Evolutionary conservation across 2,113 vertebrate species (phyloP).

Genomic region (Okapia johnstoni): DNA sequence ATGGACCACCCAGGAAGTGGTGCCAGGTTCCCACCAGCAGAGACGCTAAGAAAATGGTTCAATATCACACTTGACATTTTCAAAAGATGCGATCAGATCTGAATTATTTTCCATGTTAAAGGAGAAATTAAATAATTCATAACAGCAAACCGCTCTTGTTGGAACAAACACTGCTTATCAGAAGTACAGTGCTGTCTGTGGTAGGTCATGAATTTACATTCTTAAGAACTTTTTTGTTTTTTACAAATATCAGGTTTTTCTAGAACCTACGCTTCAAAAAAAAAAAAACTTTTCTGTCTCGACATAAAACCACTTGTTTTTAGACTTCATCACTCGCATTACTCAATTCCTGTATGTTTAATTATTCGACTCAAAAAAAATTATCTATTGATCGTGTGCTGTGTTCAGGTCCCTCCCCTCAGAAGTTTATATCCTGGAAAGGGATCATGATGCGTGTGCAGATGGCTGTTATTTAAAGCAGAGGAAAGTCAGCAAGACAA

Average conservation of each 20-base stretch:
- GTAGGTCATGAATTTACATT: conserved; percentile 28
- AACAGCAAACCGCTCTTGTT: conserved; percentile 45
- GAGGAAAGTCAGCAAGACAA: accelerated
- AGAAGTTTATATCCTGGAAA: neutral
- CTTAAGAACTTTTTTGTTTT: conserved; percentile 4
- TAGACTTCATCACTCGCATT: neutral
- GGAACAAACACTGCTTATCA: conserved; percentile 48
- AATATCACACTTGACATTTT: conserved; percentile 48
- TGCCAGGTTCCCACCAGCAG: neutral
- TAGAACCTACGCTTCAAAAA: neutral
- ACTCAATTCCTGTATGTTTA: neutral
- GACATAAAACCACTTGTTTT: neutral
- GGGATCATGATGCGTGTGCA: accelerated
- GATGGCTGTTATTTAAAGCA: too few species aligned
- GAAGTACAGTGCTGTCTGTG: neutral
- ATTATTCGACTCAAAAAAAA: neutral
- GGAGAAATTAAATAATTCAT: conserved; percentile 71
- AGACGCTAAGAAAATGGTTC: conserved; percentile 6
- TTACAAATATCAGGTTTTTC: neutral
- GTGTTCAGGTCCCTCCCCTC: neutral
- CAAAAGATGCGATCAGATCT: conserved; percentile 36
- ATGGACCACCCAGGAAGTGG: too few species aligned
- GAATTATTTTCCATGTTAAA: conserved; percentile 47
- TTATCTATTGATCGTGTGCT: neutral
- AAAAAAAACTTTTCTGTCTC: neutral